phyloP scores from a whole-genome alignment of 2,797 vertebrate genomes.

The Macropodus opercularis region DNA sequence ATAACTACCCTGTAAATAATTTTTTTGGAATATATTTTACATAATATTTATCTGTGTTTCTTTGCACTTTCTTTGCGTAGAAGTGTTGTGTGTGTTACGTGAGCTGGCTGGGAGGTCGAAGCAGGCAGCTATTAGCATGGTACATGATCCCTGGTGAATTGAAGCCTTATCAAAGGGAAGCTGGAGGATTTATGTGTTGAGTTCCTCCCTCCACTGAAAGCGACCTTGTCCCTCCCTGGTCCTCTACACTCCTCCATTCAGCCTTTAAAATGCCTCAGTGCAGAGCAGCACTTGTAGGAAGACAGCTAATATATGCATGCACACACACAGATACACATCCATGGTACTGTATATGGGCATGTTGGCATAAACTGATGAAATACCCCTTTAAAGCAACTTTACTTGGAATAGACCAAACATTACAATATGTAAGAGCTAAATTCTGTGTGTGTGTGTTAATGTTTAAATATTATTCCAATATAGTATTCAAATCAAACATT shows the following conservation, averaged over 20 bases:
- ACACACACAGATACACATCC: constrained; percentile 10
- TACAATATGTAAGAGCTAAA: too few species aligned
- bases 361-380: background rate
- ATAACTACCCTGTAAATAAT: background rate
- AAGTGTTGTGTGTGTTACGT: constrained; percentile 16
- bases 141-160: constrained; percentile 75
- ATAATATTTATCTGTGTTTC: background rate
- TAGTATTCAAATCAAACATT: too few species aligned
- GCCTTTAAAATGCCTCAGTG: constrained; percentile 55
- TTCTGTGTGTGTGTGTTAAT: too few species aligned
- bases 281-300: constrained; percentile 51
- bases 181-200: constrained; percentile 73
- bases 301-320: constrained; percentile 42
- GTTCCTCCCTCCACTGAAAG: constrained; percentile 73
- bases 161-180: constrained; percentile 73
- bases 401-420: background rate
- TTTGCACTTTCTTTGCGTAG: background rate
- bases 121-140: constrained; percentile 45
- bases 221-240: constrained; percentile 69
- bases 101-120: constrained; percentile 45
- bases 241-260: constrained; percentile 68
- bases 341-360: constrained; percentile 1
- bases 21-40: background rate
- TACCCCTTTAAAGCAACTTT: background rate
- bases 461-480: too few species aligned